Evolutionary conservation across 1,140 invertebrate genomes (phyloP).

Genomic region (Zaprionus capensis): DNA sequence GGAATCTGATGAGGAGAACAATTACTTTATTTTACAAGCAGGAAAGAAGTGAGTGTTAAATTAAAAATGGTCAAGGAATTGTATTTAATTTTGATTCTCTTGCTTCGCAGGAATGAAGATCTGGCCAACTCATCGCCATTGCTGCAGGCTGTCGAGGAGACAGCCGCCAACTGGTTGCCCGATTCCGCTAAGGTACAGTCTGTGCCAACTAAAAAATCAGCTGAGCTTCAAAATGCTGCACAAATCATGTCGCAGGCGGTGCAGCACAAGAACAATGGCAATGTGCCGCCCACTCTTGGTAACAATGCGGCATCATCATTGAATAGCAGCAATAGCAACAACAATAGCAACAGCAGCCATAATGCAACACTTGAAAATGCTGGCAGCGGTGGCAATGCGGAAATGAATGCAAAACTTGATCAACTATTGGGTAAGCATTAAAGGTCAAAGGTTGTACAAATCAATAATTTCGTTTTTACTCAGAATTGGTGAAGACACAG

Average conservation of each 20-base stretch:
- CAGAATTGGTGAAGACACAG: conserved; percentile 72
- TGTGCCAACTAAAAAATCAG: conserved; percentile 62
- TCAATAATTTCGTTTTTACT: conserved; percentile 11
- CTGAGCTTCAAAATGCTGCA: conserved; percentile 76
- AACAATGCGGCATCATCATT: conserved; percentile 52
- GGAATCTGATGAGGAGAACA: conserved; percentile 61
- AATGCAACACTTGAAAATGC: conserved; percentile 35
- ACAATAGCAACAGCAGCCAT: conserved; percentile 37
- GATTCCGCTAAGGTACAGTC: conserved; percentile 43
- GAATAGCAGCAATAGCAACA: conserved; percentile 51
- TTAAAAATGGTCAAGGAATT: no score
- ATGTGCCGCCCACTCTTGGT: conserved; percentile 62
- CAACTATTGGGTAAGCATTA: conserved; percentile 64
- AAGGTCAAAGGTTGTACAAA: background rate
- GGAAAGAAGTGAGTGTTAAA: conserved; percentile 33
- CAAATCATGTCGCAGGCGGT: conserved; percentile 80
- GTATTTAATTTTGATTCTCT: background rate
- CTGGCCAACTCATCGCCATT: conserved; percentile 50
- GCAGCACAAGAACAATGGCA: conserved; percentile 73
- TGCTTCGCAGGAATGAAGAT: conserved; percentile 43
- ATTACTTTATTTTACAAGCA: conserved; percentile 49
- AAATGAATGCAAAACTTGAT: conserved; percentile 71
- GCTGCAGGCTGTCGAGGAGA: conserved; percentile 42
- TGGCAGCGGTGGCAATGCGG: conserved; percentile 28
- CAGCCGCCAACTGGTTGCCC: conserved; percentile 55